Percentiles rank a stretch among this genome's conserved stretches.
These are phyloP conservation scores for Cloeon dipterum DNA, from an alignment of 2,888 invertebrate species.

Conservation along the genomic window DNA sequence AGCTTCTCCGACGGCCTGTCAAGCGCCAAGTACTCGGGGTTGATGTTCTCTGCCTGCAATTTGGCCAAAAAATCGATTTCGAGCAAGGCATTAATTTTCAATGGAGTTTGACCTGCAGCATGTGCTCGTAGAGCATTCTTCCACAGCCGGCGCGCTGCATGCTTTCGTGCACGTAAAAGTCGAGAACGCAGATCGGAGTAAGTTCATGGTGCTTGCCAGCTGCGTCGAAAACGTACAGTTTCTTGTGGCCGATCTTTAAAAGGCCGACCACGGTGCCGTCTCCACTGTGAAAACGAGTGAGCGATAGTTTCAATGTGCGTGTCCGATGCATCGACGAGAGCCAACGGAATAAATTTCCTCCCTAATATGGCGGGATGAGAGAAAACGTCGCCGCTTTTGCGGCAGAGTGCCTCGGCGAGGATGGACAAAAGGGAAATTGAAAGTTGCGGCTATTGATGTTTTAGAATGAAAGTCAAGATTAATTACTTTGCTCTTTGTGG, in stretches of 20 bases:
- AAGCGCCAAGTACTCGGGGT: slow-evolving; percentile 57
- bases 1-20: slow-evolving; percentile 85
- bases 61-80: neutral
- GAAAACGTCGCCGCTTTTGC: too few relatives aligned
- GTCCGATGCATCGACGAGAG: slow-evolving; percentile 1
- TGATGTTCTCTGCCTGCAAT: slow-evolving; percentile 39
- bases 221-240: slow-evolving; percentile 63
- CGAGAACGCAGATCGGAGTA: slow-evolving; percentile 68
- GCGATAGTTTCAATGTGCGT: slow-evolving; percentile 5
- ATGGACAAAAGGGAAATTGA: too few relatives aligned
- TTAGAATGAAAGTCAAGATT: too few relatives aligned
- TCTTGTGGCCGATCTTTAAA: slow-evolving; percentile 75
- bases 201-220: slow-evolving; percentile 47
- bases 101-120: slow-evolving; percentile 43
- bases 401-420: too few relatives aligned
- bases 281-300: slow-evolving; percentile 28
- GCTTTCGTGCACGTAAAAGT: slow-evolving; percentile 75
- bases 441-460: too few relatives aligned
- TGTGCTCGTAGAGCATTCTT: slow-evolving; percentile 59
- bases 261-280: slow-evolving; percentile 51
- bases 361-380: slow-evolving; percentile 1
- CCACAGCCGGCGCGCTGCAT: slow-evolving; percentile 73
- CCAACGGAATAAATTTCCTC: neutral
- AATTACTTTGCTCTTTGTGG: too few relatives aligned
- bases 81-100: neutral